A percentile compares a stretch with the other conserved stretches of the same genome.
These are phyloP conservation scores for Periophthalmus magnuspinnatus DNA, from an alignment of 2,797 vertebrate genomes.

Conservation along the genomic window DNA sequence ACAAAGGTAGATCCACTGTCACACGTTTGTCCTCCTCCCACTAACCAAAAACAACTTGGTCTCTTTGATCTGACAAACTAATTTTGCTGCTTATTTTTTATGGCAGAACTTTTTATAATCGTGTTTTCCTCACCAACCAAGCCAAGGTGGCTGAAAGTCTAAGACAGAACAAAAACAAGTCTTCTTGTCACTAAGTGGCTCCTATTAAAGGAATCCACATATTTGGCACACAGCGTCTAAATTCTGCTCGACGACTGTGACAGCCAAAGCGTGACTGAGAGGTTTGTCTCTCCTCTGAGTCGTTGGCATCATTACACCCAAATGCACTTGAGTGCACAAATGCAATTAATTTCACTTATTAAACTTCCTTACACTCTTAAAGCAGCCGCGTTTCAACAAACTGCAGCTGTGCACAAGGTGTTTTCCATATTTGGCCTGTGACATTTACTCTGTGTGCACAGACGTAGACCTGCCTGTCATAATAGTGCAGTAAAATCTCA, in stretches of 20 bases:
- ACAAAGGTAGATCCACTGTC: background rate
- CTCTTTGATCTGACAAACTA: conserved; percentile 8
- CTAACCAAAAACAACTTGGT: background rate
- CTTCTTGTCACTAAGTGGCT: conserved; percentile 34
- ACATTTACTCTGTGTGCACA: conserved; percentile 37
- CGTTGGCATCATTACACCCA: conserved; percentile 45
- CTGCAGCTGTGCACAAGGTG: conserved; percentile 21
- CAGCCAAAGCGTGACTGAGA: conserved; percentile 49
- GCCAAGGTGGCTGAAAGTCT: conserved; percentile 2
- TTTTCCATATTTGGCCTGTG: conserved; percentile 31
- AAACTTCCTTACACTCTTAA: conserved; percentile 12
- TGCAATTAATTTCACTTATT: conserved; percentile 28
- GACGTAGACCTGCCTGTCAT: conserved; percentile 2
- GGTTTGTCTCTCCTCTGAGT: conserved; percentile 44
- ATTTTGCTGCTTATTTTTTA: background rate
- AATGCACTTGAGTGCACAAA: conserved; percentile 39
- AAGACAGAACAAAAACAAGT: conserved; percentile 33
- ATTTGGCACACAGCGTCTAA: conserved; percentile 56
- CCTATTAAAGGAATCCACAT: conserved; percentile 51
- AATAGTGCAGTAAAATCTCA: background rate
- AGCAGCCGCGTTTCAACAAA: background rate
- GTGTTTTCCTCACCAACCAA: conserved; percentile 1
- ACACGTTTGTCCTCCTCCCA: conserved; percentile 11
- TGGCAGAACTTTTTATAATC: conserved; percentile 14
- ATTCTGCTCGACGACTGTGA: conserved; percentile 63